These are phyloP conservation scores for Sebastes iracundus DNA, from an alignment of 2,797 vertebrate genomes.

Conservation along the genomic window DNA sequence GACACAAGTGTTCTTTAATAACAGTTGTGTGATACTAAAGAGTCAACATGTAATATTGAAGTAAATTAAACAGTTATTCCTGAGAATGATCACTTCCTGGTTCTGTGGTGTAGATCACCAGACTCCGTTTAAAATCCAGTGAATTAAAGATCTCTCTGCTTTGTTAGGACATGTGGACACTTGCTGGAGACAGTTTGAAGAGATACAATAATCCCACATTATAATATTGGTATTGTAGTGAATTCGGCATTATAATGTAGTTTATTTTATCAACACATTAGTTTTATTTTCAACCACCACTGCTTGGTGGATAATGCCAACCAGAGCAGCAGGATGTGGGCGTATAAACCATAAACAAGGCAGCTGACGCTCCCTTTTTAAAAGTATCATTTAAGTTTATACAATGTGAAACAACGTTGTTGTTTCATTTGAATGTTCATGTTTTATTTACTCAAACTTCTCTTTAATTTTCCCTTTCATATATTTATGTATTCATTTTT, in stretches of 20 bases:
- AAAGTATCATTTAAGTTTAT: too few species aligned
- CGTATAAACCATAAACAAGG: neutral
- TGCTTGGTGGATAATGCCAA: too few species aligned
- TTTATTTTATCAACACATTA: neutral
- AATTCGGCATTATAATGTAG: neutral
- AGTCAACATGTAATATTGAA: neutral
- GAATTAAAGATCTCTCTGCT: neutral
- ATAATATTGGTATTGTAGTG: fast-evolving
- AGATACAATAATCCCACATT: neutral
- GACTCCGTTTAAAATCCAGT: neutral
- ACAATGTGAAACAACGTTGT: too few species aligned
- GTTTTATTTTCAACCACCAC: neutral
- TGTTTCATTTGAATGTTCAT: neutral
- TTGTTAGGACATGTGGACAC: fast-evolving
- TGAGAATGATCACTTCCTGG: neutral
- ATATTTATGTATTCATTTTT: neutral
- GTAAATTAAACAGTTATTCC: neutral
- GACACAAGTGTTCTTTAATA: neutral
- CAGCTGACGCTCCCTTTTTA: too few species aligned
- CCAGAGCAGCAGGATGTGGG: neutral
- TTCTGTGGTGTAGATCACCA: fast-evolving
- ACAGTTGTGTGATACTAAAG: too few species aligned
- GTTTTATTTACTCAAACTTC: neutral
- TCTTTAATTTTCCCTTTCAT: neutral
- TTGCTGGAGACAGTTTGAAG: fast-evolving